These are phyloP conservation scores for Uloborus plumipes DNA, from an alignment of 2,888 invertebrate species.

Conservation along the genomic window DNA sequence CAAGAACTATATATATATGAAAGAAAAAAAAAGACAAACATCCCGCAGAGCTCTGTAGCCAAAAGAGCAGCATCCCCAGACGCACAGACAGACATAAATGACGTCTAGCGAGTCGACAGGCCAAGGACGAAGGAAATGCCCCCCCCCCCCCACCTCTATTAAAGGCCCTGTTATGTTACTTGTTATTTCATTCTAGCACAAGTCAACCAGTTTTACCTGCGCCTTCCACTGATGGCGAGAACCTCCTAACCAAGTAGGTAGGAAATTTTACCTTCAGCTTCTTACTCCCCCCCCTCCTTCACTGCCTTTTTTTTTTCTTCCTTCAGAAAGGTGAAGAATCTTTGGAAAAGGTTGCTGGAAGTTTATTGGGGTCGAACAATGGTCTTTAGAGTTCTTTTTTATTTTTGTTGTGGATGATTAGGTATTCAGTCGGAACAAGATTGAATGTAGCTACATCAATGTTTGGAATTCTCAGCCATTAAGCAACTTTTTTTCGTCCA, in stretches of 20 bases:
- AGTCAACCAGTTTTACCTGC: slow-evolving; percentile 56
- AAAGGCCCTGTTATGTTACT: slow-evolving; percentile 25
- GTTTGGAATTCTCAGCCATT: too few relatives aligned
- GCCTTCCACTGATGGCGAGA: background rate
- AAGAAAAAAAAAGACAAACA: too few relatives aligned
- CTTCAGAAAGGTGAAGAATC: background rate
- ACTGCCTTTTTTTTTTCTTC: background rate
- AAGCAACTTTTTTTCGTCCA: too few relatives aligned
- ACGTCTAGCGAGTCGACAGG: slow-evolving; percentile 49
- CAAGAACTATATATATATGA: too few relatives aligned
- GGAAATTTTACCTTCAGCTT: background rate
- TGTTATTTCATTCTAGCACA: slow-evolving; percentile 23
- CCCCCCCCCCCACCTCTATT: slow-evolving; percentile 9
- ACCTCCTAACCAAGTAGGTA: background rate
- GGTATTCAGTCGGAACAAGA: too few relatives aligned
- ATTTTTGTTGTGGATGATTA: too few relatives aligned
- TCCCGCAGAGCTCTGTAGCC: too few relatives aligned
- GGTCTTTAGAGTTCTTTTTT: too few relatives aligned
- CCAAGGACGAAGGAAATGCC: slow-evolving; percentile 42
- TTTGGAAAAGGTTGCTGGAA: too few relatives aligned
- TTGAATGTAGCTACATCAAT: too few relatives aligned
- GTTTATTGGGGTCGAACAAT: too few relatives aligned
- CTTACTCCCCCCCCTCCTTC: background rate
- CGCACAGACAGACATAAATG: slow-evolving; percentile 32
- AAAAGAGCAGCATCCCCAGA: slow-evolving; percentile 3